These are phyloP conservation scores for Uromys caudimaculatus DNA, from an alignment of 2,797 vertebrate genomes.

Conservation along the genomic window DNA sequence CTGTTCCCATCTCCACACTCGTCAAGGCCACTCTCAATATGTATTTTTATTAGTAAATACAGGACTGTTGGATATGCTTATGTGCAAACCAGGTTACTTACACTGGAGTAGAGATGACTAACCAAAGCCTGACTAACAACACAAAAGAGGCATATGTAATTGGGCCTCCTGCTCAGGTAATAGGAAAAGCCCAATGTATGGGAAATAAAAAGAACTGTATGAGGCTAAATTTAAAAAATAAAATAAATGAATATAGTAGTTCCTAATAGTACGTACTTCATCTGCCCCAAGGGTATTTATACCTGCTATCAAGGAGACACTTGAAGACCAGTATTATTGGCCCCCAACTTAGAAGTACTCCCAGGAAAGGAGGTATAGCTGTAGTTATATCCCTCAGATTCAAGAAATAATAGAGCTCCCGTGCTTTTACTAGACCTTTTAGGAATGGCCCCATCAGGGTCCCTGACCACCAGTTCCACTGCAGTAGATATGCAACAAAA, in stretches of 20 bases:
- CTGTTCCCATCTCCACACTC: neutral
- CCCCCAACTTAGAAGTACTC: neutral
- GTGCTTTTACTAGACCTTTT: neutral
- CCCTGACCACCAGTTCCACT: neutral
- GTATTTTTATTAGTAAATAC: neutral
- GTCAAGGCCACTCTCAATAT: neutral
- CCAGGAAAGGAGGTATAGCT: neutral
- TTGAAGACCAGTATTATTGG: neutral
- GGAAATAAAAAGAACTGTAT: neutral
- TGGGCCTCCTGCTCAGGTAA: neutral
- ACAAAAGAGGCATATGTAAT: neutral
- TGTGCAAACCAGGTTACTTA: neutral
- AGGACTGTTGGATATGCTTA: neutral
- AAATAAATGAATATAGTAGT: neutral
- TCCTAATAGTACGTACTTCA: neutral
- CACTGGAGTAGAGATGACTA: neutral
- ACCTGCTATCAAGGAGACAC: neutral
- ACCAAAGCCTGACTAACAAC: neutral
- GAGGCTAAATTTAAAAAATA: neutral
- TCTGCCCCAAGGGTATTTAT: neutral
- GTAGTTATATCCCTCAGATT: neutral
- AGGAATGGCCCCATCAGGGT: neutral
- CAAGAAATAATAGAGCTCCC: neutral
- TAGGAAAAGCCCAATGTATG: neutral
- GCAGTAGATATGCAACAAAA: neutral